Percentiles rank a stretch among this genome's conserved stretches.
Conservation (phyloP, 1,140 invertebrate species). For the Pogonomyrmex californicus region DNA sequence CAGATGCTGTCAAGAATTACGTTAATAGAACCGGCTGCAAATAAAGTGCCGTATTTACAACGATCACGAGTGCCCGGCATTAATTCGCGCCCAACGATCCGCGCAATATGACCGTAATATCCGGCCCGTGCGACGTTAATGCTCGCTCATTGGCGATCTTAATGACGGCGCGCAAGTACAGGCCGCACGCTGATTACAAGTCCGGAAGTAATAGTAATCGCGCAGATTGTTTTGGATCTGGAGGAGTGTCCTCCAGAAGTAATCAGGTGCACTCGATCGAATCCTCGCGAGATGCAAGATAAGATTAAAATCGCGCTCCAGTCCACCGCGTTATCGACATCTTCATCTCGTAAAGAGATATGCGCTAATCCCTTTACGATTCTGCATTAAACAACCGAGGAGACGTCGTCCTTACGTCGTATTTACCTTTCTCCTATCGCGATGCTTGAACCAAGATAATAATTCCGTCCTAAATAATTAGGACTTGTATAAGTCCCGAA, state of each 20-base stretch:
- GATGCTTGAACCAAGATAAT: not conserved
- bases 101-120: constrained; percentile 47
- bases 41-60: constrained; percentile 38
- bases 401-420: not conserved
- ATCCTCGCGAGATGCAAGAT: constrained; percentile 23
- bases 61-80: not conserved
- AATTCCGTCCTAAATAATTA: constrained; percentile 17
- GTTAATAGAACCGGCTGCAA: constrained; percentile 24
- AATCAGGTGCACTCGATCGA: constrained; percentile 61
- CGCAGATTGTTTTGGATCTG: constrained; percentile 53
- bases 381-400: not conserved
- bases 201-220: constrained; percentile 58
- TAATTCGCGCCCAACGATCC: constrained; percentile 42
- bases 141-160: constrained; percentile 41
- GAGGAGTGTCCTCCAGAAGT: not conserved
- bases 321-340: constrained; percentile 30
- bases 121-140: constrained; percentile 7
- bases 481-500: not conserved
- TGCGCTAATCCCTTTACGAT: not conserved
- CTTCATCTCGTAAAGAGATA: not conserved
- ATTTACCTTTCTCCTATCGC: not conserved
- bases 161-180: constrained; percentile 5
- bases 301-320: constrained; percentile 9
- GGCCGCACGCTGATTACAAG: constrained; percentile 63
- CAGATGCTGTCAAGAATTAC: constrained; percentile 24